Evolutionary conservation across 2,113 vertebrate species (phyloP).

Genomic region (Sceloporus undulatus): DNA sequence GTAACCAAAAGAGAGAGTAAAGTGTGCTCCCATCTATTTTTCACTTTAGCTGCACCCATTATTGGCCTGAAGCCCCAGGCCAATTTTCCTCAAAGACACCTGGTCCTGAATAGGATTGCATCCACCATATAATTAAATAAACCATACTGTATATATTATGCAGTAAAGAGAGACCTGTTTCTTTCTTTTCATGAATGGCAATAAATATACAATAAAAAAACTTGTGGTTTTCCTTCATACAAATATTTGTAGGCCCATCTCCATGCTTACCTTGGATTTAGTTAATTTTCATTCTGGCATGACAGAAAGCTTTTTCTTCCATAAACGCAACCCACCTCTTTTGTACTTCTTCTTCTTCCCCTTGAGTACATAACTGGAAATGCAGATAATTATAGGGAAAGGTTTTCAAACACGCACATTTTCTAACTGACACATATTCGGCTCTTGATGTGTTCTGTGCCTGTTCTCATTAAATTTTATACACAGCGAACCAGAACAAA

Average conservation of each 20-base stretch:
- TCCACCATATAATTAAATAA: background rate
- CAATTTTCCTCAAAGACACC: too few relatives aligned
- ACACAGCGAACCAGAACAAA: slow-evolving; percentile 73
- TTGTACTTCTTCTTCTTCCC: slow-evolving; percentile 11
- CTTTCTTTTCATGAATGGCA: background rate
- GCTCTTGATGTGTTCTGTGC: slow-evolving; percentile 64
- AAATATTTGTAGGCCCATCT: accelerated
- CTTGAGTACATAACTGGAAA: background rate
- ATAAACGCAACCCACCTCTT: background rate
- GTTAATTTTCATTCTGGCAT: background rate
- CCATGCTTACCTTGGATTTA: accelerated
- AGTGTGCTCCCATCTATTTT: too few relatives aligned
- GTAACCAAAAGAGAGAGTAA: background rate
- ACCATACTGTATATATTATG: background rate
- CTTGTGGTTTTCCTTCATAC: background rate
- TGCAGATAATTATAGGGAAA: slow-evolving; percentile 59
- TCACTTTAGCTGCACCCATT: too few relatives aligned
- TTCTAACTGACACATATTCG: slow-evolving; percentile 62
- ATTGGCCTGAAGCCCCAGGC: too few relatives aligned
- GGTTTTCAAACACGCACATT: slow-evolving; percentile 64
- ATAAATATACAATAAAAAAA: background rate
- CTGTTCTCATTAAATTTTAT: slow-evolving; percentile 76
- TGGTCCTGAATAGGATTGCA: background rate
- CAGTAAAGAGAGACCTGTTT: background rate
- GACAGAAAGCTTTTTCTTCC: background rate